Evolutionary conservation across 2,888 invertebrate species (phyloP), one percentile per base, ranked within the genome.

Genomic region (Stratiomys singularior): DNA sequence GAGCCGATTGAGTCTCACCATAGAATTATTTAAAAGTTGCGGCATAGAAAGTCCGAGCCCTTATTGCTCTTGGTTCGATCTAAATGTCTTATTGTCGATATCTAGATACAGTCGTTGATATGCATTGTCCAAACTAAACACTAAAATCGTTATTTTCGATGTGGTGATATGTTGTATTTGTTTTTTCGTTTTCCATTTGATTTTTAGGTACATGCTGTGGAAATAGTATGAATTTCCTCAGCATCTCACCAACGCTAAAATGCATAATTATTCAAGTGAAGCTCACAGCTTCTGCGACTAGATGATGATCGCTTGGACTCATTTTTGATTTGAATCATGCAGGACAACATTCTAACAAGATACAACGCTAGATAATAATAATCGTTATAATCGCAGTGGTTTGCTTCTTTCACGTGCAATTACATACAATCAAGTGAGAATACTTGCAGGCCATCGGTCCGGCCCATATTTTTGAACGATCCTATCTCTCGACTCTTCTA

Each of bases 61-160:
- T 47, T 69, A 69, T 47, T 69, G 46, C 21, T 21, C 27, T 69
- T 21, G 69, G 47, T 69, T 69, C 47, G 18, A 46, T 69, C 9
- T 69, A 21, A 69, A 23, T 69, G 69, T 69, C n/a, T 47, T 69
- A 2, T 25, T 46, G 9, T 23, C 7, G 23, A 27, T 13, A 47
- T 25, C 11, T 47, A 47, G 47, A 69, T 69, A 47, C 11, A 46
- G 18, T 30, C 11, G 28, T 66, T 46, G 69, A 47, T 69, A 47
- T 69, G 69, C 69, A 69, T 69, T 69, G 21, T 9, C 37, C 37
- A 37, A 9, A 37, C 37, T 37, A 46, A 69, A 69, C 69, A 69
- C 69, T 9, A 69, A 25, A 37, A 23, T 18, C 21, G 69, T 69
- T 25, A 69, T 69, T 69, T 69, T 47, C 37, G 7, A 69, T 69